These are phyloP conservation scores for Pegea sp. DNA, from an alignment of 23 tunicate genomes.

Conservation along the genomic window DNA sequence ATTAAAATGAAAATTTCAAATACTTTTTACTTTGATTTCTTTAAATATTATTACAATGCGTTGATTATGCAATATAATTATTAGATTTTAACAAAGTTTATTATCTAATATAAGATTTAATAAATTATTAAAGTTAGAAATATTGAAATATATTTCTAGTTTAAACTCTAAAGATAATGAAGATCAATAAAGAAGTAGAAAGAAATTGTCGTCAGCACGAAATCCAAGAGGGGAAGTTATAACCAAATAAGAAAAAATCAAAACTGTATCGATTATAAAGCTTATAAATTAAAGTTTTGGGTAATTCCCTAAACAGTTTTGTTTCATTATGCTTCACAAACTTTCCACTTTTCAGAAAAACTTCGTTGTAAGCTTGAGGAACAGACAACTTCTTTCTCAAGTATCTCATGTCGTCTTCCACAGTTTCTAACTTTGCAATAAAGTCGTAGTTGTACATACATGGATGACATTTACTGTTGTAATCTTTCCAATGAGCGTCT, in stretches of 20 bases:
- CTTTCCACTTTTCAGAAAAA: not conserved
- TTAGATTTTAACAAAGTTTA: no score
- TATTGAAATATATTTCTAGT: no score
- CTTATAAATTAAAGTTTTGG: not conserved
- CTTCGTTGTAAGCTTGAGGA: not conserved
- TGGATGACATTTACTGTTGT: not conserved
- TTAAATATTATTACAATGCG: no score
- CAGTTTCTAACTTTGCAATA: conserved; percentile 10
- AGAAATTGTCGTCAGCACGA: not conserved
- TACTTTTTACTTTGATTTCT: no score
- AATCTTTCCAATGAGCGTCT: not conserved
- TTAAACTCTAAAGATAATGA: no score
- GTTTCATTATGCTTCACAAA: not conserved
- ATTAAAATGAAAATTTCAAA: no score
- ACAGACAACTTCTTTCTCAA: conserved; percentile 1
- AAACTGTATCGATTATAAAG: not conserved
- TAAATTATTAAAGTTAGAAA: no score
- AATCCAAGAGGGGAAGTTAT: not conserved
- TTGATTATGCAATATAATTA: no score
- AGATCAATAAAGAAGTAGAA: no score
- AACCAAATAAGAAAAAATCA: not conserved
- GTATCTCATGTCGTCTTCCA: conserved; percentile 6
- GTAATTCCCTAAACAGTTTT: not conserved
- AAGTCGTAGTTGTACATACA: conserved; percentile 8
- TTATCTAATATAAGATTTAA: no score